These are phyloP conservation scores for Papilio dardanus DNA, from an alignment of 1,140 invertebrate species.

Conservation along the genomic window DNA sequence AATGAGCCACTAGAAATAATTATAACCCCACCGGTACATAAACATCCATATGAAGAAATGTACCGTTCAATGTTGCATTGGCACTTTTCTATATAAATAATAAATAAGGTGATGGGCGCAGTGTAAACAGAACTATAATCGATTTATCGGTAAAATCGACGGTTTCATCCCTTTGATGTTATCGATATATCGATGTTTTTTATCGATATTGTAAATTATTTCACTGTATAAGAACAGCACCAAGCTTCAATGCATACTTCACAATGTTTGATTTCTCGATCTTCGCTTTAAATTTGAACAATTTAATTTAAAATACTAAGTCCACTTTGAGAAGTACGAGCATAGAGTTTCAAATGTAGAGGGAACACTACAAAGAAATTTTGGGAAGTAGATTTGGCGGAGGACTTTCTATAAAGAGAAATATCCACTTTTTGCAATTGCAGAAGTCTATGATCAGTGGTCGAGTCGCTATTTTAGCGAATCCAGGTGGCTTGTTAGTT, in stretches of 20 bases:
- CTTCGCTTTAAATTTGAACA: neutral
- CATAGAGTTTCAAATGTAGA: neutral
- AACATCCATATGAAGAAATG: conserved; percentile 36
- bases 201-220: conserved; percentile 19
- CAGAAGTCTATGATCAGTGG: too few species aligned
- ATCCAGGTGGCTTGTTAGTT: too few species aligned
- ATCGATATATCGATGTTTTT: conserved; percentile 26
- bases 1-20: conserved; percentile 10
- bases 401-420: too few species aligned
- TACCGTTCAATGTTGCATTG: conserved; percentile 30
- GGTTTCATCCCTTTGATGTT: neutral
- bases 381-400: too few species aligned
- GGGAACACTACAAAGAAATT: too few species aligned
- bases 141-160: conserved; percentile 33
- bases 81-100: conserved; percentile 38
- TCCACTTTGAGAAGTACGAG: neutral
- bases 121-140: conserved; percentile 36
- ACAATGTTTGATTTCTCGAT: neutral
- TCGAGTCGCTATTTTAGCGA: too few species aligned
- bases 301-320: too few species aligned
- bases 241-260: neutral
- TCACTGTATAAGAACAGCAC: neutral
- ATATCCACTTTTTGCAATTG: too few species aligned
- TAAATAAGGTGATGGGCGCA: conserved; percentile 32
- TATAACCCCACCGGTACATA: conserved; percentile 49